Base-by-base conservation (phyloP, 2,888 invertebrate genomes). In the Luperina nickerlii region DNA sequence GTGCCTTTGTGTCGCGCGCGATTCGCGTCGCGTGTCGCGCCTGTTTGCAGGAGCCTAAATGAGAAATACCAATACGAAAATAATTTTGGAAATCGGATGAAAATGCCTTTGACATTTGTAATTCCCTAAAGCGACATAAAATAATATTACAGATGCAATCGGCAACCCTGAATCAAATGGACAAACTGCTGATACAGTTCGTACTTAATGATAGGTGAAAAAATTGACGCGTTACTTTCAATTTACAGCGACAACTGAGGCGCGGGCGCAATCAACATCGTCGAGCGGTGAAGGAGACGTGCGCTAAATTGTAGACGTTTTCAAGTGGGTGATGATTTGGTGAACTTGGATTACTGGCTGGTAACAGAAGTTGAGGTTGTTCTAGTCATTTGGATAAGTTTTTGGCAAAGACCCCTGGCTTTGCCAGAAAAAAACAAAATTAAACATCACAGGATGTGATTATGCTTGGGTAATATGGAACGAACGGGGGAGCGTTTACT, bases 151-250 rank as follows among this genome's bases (percentile, higher is more conserved):
- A 60, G 15, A 68, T 2, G 4, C 6, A 9, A 45, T 67, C n/a
- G 87, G 15, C 87, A 86, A 72, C 85, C 85, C 87, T 86, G 18
- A 65, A 15, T 32, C 18, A 81, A 69, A 78, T 79, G 62, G 48
- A 60, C 85, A 78, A 74, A 83, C 74, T 63, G 79, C 54, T 79
- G 85, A 82, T 89, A 89, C 83, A 85, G 79, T 89, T 85, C 78
- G 87, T 45, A 42, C 6, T 77, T 81, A 88, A 89, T 86, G 78
- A 88, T 85, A 82, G 85, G 79, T 51, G 83, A 89, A 89, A 86
- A 89, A 89, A 82, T 74, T 73, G 70, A 83, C 87, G 80, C 75
- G 75, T 81, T 81, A 83, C 87, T 89, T 89, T 89, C 88, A 88
- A 86, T 86, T 89, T 85, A 83, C 77, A 78, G 87, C 83, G 71